phyloP scores from a whole-genome alignment of 2,113 vertebrate species.

The Pseudorectes ferrugineus region DNA sequence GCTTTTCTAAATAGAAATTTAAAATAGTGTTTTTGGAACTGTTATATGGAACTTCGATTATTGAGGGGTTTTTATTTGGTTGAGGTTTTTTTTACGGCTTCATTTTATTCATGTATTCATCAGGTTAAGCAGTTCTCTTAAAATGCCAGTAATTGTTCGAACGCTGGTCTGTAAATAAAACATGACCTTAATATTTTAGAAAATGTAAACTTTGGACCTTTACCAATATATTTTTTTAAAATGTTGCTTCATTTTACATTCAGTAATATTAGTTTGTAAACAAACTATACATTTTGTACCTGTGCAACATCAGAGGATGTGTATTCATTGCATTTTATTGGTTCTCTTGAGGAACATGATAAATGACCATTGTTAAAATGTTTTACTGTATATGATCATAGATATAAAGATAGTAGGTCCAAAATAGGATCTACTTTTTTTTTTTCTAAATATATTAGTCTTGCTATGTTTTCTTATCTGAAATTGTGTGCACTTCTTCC shows the following conservation, averaged over 20 bases:
- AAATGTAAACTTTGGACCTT: slow-evolving; percentile 65
- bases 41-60: slow-evolving; percentile 32
- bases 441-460: slow-evolving; percentile 43
- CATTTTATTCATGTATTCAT: slow-evolving; percentile 48
- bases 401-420: slow-evolving; percentile 57
- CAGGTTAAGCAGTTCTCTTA: slow-evolving; percentile 58
- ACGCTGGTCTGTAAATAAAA: slow-evolving; percentile 73
- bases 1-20: slow-evolving; percentile 57
- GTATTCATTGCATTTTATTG: slow-evolving; percentile 64
- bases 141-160: slow-evolving; percentile 66
- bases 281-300: slow-evolving; percentile 62
- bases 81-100: slow-evolving; percentile 41
- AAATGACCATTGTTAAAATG: slow-evolving; percentile 56
- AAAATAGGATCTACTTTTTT: slow-evolving; percentile 43
- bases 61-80: background rate
- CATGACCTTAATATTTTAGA: slow-evolving; percentile 67
- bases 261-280: slow-evolving; percentile 56
- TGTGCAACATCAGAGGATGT: slow-evolving; percentile 59
- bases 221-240: slow-evolving; percentile 60
- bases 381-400: slow-evolving; percentile 56
- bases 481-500: background rate
- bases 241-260: slow-evolving; percentile 50
- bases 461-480: slow-evolving; percentile 35
- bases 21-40: slow-evolving; percentile 49
- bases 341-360: slow-evolving; percentile 62